Conservation (phyloP, 2,113 vertebrate species). For the Cyprinodon variegatus region DNA sequence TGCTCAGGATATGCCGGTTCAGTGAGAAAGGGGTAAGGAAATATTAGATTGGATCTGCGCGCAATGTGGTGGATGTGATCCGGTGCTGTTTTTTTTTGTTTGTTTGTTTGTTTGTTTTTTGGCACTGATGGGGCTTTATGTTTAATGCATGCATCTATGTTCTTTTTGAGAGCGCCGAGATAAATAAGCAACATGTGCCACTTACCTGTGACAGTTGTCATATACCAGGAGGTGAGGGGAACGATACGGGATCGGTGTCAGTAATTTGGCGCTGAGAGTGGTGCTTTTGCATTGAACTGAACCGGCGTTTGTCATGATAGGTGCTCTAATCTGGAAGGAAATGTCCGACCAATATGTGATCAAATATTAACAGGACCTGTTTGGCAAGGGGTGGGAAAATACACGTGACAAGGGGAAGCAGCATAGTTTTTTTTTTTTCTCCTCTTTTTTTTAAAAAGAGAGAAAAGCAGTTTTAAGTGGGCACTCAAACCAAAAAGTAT, state of each 20-base stretch:
- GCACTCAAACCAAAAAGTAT: slow-evolving; percentile 83
- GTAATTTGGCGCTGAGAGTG: slow-evolving; percentile 24
- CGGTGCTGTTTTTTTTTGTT: background rate
- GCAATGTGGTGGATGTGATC: slow-evolving; percentile 59
- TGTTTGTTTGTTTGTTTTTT: slow-evolving; percentile 40
- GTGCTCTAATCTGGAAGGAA: slow-evolving; percentile 77
- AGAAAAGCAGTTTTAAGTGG: slow-evolving; percentile 82
- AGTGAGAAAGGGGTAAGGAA: slow-evolving; percentile 68
- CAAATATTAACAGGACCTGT: slow-evolving; percentile 88
- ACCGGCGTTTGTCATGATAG: slow-evolving; percentile 71
- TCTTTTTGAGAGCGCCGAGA: slow-evolving; percentile 53
- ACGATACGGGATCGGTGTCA: background rate
- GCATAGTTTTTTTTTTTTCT: slow-evolving; percentile 62
- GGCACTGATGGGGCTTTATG: slow-evolving; percentile 58
- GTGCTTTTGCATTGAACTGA: slow-evolving; percentile 50
- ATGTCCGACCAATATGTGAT: slow-evolving; percentile 88
- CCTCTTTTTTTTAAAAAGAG: background rate
- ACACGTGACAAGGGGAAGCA: slow-evolving; percentile 89
- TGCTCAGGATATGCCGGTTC: slow-evolving; percentile 70
- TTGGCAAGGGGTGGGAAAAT: slow-evolving; percentile 81
- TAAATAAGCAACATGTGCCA: slow-evolving; percentile 79
- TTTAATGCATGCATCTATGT: slow-evolving; percentile 68
- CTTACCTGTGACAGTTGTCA: slow-evolving; percentile 68
- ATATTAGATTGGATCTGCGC: slow-evolving; percentile 66
- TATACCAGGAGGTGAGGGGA: slow-evolving; percentile 30